Evolutionary conservation across 2,888 invertebrate genomes (phyloP).

Genomic region (Drosophila cracens): DNA sequence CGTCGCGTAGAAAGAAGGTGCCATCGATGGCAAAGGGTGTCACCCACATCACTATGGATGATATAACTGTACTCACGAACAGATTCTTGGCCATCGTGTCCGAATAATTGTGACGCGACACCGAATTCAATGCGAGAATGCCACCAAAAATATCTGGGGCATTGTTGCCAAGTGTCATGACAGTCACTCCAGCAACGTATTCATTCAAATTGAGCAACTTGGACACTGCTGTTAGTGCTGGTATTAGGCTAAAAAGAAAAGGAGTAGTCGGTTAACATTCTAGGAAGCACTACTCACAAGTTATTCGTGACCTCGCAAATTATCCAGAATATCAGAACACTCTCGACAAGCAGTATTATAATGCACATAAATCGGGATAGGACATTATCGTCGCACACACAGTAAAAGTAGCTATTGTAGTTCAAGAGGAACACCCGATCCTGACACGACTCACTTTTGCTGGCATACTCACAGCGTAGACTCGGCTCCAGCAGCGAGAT

Average conservation of each 20-base stretch:
- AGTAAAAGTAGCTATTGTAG: slow-evolving; percentile 43
- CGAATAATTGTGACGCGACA: slow-evolving; percentile 83
- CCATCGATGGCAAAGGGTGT: slow-evolving; percentile 85
- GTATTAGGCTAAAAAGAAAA: slow-evolving; percentile 86
- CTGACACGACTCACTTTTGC: slow-evolving; percentile 4
- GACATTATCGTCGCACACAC: slow-evolving; percentile 28
- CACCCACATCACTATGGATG: slow-evolving; percentile 86
- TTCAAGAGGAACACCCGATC: slow-evolving; percentile 22
- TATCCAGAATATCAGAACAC: slow-evolving; percentile 37
- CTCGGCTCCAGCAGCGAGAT: slow-evolving; percentile 15
- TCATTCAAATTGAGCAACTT: slow-evolving; percentile 85
- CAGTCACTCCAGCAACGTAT: slow-evolving; percentile 88
- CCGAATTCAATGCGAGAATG: slow-evolving; percentile 85
- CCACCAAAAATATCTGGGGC: slow-evolving; percentile 89
- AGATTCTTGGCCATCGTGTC: slow-evolving; percentile 87
- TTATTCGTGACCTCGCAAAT: slow-evolving; percentile 16
- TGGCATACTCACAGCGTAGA: slow-evolving; percentile 38
- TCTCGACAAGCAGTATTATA: not conserved
- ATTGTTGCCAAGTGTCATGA: slow-evolving; percentile 90
- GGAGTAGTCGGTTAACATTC: not conserved
- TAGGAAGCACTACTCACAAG: slow-evolving; percentile 32
- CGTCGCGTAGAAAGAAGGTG: slow-evolving; percentile 49
- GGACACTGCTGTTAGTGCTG: slow-evolving; percentile 86
- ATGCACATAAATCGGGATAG: slow-evolving; percentile 10
- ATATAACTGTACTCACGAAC: slow-evolving; percentile 87